Evolutionary conservation across 2,888 invertebrate genomes (phyloP).

Genomic region (Agrilus cyanescens): DNA sequence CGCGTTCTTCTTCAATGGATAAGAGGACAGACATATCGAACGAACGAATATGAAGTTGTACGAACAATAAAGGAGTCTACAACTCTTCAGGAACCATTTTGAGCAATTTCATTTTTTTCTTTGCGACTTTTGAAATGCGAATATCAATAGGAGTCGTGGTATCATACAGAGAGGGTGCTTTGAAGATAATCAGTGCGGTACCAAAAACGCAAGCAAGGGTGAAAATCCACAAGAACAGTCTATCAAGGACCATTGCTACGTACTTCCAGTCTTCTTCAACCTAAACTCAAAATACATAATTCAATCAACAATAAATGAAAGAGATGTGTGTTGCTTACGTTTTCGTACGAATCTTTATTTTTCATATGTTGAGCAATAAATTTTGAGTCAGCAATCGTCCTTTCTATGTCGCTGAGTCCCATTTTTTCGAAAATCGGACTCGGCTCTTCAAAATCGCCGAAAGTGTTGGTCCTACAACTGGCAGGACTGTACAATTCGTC

Average conservation of each 20-base stretch:
- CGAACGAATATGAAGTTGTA: background rate
- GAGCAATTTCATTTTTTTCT: conserved; percentile 77
- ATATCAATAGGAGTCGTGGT: conserved; percentile 82
- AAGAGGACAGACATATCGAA: too few relatives aligned
- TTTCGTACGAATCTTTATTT: conserved; percentile 90
- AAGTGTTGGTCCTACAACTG: conserved; percentile 35
- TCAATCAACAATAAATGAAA: background rate
- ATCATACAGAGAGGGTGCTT: conserved; percentile 88
- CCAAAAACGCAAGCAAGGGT: conserved; percentile 87
- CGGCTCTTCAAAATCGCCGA: conserved; percentile 48
- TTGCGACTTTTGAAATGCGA: conserved; percentile 81
- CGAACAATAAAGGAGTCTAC: conserved; percentile 17
- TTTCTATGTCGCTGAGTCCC: conserved; percentile 75
- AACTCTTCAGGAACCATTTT: conserved; percentile 66
- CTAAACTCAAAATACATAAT: conserved; percentile 37
- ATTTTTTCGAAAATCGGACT: conserved; percentile 77
- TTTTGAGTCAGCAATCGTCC: conserved; percentile 82
- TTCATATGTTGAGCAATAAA: conserved; percentile 93
- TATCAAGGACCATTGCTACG: conserved; percentile 91
- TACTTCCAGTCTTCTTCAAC: conserved; percentile 98
- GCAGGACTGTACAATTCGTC: conserved; percentile 71
- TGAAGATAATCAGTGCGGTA: conserved; percentile 75
- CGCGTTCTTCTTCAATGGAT: too few relatives aligned
- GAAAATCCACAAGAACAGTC: conserved; percentile 92
- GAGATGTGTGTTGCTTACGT: conserved; percentile 51